A percentile compares a stretch with the other conserved stretches of the same genome.
These are phyloP conservation scores for Galaxias olidus DNA, from an alignment of 2,797 vertebrate genomes.

Conservation along the genomic window DNA sequence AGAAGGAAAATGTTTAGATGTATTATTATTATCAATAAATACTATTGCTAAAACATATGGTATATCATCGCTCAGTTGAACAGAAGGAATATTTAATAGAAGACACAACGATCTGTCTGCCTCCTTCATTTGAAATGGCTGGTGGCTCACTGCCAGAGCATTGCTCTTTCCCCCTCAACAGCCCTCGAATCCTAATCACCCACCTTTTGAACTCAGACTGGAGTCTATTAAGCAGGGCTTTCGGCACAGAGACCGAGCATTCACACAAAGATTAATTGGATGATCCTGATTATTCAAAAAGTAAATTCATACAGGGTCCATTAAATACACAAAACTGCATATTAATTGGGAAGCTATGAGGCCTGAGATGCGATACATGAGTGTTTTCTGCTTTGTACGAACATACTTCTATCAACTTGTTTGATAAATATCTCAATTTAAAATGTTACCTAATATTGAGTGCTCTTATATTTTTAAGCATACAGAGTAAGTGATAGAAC, in stretches of 20 bases:
- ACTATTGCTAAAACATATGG: too few species aligned
- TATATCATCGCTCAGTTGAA: too few species aligned
- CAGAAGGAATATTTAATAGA: too few species aligned
- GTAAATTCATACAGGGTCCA: not conserved
- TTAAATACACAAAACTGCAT: not conserved
- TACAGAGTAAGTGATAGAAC: too few species aligned
- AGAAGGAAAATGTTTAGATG: too few species aligned
- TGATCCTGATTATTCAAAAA: conserved; percentile 13
- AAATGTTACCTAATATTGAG: too few species aligned
- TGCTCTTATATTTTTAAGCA: too few species aligned
- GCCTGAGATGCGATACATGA: too few species aligned
- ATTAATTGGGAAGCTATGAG: not conserved
- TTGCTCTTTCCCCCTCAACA: conserved; percentile 5
- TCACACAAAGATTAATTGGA: conserved; percentile 38
- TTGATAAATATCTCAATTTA: too few species aligned
- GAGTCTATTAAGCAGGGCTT: conserved; percentile 51
- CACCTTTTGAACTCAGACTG: conserved; percentile 22
- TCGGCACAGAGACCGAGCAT: conserved; percentile 37
- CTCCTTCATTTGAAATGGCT: conserved; percentile 25
- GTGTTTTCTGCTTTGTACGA: too few species aligned
- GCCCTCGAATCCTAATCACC: conserved; percentile 48
- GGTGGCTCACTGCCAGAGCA: conserved; percentile 14
- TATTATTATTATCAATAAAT: too few species aligned
- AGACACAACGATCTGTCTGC: conserved; percentile 12
- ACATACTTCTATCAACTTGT: too few species aligned